Conservation (phyloP, 2,888 invertebrate species). For the Mythimna vitellina region DNA sequence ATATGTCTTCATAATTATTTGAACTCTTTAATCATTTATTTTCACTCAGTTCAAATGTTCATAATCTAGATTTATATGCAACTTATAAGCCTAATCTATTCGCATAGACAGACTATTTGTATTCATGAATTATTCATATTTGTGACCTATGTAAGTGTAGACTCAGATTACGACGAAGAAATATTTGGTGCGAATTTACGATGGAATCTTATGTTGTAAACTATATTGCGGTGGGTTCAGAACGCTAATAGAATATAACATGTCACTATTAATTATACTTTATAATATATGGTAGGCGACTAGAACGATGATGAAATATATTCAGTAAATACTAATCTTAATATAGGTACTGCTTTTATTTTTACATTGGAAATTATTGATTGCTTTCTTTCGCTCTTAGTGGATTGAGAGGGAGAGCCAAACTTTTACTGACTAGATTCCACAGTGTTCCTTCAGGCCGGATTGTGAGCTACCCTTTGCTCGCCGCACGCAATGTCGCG, state of each 20-base stretch:
- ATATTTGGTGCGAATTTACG: slow-evolving; percentile 52
- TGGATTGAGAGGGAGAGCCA: too few species aligned
- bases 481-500: too few species aligned
- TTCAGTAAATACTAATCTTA: not conserved
- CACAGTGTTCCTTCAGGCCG: too few species aligned
- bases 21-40: not conserved
- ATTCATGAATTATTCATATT: slow-evolving; percentile 66
- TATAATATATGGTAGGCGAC: slow-evolving; percentile 1
- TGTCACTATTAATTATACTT: not conserved
- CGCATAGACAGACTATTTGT: slow-evolving; percentile 65
- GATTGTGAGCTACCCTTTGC: too few species aligned
- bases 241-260: not conserved
- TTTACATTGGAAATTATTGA: too few species aligned
- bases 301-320: not conserved
- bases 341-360: not conserved
- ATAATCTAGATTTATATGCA: slow-evolving; percentile 2
- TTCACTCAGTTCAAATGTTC: not conserved
- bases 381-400: too few species aligned
- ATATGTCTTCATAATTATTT: not conserved
- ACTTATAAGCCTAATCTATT: slow-evolving; percentile 55
- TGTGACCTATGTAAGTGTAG: slow-evolving; percentile 15
- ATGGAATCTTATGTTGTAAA: slow-evolving; percentile 35
- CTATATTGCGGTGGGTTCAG: not conserved
- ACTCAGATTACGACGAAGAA: slow-evolving; percentile 8
- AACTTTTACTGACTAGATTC: too few species aligned